phyloP scores from a whole-genome alignment of 2,888 invertebrate genomes.

The Tenthredo amoena region DNA sequence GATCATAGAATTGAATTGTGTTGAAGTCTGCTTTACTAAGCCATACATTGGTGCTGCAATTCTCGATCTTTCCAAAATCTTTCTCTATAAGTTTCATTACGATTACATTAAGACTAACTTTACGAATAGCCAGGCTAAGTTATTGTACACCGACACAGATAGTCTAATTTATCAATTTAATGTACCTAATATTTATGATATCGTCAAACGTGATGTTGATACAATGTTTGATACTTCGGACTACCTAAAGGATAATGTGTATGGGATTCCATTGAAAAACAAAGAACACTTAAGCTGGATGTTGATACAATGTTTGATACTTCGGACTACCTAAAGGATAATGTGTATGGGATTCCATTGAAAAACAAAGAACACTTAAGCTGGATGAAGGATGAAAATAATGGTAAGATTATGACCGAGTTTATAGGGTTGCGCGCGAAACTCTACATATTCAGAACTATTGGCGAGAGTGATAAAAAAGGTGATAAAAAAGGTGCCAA shows the following conservation, averaged over 20 bases:
- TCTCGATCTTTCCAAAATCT: background rate
- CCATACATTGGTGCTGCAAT: conserved; percentile 53
- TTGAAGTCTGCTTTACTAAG: conserved; percentile 55
- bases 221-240: no score
- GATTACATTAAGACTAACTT: background rate
- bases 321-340: no score
- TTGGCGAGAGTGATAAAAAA: background rate
- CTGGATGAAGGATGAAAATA: no score
- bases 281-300: no score
- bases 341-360: no score
- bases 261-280: no score
- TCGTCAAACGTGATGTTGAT: background rate
- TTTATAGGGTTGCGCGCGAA: conserved; percentile 13
- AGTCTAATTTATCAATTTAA: background rate
- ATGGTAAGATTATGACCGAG: background rate
- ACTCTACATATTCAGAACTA: background rate
- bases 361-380: no score
- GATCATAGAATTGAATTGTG: conserved; percentile 56
- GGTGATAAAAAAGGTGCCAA: conserved; percentile 4
- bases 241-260: no score
- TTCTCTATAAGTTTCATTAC: background rate
- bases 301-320: no score
- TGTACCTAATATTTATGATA: background rate
- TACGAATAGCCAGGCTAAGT: background rate
- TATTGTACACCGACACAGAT: background rate